phyloP scores from a whole-genome alignment of 2,888 invertebrate species.

The Drepanosiphum platanoidis region DNA sequence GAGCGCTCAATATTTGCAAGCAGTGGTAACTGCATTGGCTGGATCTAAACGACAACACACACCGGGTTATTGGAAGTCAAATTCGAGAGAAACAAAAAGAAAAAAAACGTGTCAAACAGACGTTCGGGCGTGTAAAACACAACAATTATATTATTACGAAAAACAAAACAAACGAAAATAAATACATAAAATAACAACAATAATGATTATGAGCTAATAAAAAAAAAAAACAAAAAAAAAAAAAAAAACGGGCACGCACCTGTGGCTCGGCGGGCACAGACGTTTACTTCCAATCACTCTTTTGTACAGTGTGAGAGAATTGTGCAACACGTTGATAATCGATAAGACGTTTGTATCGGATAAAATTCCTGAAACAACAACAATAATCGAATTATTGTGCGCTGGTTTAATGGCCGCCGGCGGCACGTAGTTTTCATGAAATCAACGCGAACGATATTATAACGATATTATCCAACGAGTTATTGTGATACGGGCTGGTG shows the following conservation, averaged over 20 bases:
- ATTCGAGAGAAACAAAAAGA: too few relatives aligned
- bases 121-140: too few relatives aligned
- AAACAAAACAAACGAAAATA: background rate
- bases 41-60: conserved; percentile 67
- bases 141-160: too few relatives aligned
- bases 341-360: conserved; percentile 68
- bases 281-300: conserved; percentile 72
- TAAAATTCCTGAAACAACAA: conserved; percentile 66
- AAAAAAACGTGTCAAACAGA: too few relatives aligned
- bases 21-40: conserved; percentile 73
- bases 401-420: background rate
- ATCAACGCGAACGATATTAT: too few relatives aligned
- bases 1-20: conserved; percentile 72
- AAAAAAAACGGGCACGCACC: conserved; percentile 66
- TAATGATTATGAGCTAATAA: too few relatives aligned
- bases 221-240: too few relatives aligned
- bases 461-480: too few relatives aligned
- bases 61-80: too few relatives aligned
- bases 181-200: background rate
- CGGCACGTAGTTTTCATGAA: background rate
- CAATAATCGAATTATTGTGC: background rate
- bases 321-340: conserved; percentile 71
- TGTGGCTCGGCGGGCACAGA: conserved; percentile 73
- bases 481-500: too few relatives aligned
- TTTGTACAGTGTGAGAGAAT: conserved; percentile 73